Percentiles rank a stretch among this genome's conserved stretches.
phyloP scores from a whole-genome alignment of 1,140 invertebrate genomes.

The Caenorhabditis tropicalis region DNA sequence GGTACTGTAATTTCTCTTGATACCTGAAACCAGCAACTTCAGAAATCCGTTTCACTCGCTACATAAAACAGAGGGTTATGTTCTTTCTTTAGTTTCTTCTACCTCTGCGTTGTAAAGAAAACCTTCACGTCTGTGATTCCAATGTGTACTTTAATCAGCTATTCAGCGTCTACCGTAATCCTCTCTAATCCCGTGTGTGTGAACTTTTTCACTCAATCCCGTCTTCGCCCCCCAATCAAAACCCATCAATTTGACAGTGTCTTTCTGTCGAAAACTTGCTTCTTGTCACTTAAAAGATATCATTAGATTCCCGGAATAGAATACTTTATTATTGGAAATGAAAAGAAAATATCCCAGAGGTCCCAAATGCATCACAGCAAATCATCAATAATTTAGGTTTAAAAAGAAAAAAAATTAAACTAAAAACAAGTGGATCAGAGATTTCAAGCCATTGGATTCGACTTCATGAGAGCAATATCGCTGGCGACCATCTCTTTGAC shows the following conservation, averaged over 20 bases:
- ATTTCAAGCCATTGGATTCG: slow-evolving; percentile 78
- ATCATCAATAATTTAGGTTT: slow-evolving; percentile 1
- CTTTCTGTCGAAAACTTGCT: neutral
- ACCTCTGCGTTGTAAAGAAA: too few species aligned
- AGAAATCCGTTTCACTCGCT: too few species aligned
- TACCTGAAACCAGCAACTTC: too few species aligned
- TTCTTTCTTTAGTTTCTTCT: too few species aligned
- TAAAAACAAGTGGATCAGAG: neutral
- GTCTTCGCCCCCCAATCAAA: neutral
- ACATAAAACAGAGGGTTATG: too few species aligned
- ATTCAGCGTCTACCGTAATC: neutral
- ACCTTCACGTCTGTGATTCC: too few species aligned
- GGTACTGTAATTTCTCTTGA: too few species aligned
- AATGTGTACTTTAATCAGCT: too few species aligned
- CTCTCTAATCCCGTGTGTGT: neutral
- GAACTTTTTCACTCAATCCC: neutral
- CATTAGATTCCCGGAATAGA: neutral
- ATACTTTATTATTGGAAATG: neutral
- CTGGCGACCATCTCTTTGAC: slow-evolving; percentile 95
- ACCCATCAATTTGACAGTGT: neutral
- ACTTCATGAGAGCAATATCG: slow-evolving; percentile 89
- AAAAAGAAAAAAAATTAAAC: neutral
- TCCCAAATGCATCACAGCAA: slow-evolving; percentile 13
- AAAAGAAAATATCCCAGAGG: slow-evolving; percentile 14
- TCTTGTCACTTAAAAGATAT: neutral